A percentile compares a stretch with the other conserved stretches of the same genome.
Conservation (phyloP, 2,888 invertebrate species). For the Rhingia campestris region DNA sequence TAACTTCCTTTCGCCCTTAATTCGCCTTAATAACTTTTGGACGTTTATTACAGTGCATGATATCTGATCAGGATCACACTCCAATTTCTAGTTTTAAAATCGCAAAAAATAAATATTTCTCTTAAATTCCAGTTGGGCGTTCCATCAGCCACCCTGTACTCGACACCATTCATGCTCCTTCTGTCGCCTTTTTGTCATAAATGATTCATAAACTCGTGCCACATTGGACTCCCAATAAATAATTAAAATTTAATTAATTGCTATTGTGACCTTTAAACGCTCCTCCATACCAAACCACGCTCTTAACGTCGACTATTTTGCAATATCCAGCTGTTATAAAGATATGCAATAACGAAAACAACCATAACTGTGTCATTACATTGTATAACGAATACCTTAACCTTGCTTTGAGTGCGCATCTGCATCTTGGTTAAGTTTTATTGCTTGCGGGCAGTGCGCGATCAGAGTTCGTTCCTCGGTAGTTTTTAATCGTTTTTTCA, state of each 20-base stretch:
- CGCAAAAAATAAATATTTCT: too few species aligned
- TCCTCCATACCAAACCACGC: conserved; percentile 29
- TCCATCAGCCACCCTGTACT: too few species aligned
- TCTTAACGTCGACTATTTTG: conserved; percentile 69
- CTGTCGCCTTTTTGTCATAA: conserved; percentile 39
- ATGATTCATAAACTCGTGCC: conserved; percentile 62
- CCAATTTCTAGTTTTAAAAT: too few species aligned
- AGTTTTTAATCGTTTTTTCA: conserved; percentile 26
- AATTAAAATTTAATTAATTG: conserved; percentile 71
- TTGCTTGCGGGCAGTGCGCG: conserved; percentile 29
- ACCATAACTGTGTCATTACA: conserved; percentile 70
- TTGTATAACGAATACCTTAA: conserved; percentile 72
- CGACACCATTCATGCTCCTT: conserved; percentile 1
- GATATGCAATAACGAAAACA: conserved; percentile 67
- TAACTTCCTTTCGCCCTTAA: too few species aligned
- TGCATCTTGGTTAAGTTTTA: conserved; percentile 55
- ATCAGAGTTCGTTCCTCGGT: conserved; percentile 32
- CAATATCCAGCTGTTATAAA: conserved; percentile 71
- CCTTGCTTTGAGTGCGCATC: conserved; percentile 69
- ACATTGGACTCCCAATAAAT: conserved; percentile 56
- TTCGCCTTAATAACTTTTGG: too few species aligned
- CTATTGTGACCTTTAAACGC: conserved; percentile 53
- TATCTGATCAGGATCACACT: too few species aligned
- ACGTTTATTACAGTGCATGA: too few species aligned
- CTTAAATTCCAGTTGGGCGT: too few species aligned